phyloP scores from a whole-genome alignment of 2,113 vertebrate species.

The Maccullochella peelii region DNA sequence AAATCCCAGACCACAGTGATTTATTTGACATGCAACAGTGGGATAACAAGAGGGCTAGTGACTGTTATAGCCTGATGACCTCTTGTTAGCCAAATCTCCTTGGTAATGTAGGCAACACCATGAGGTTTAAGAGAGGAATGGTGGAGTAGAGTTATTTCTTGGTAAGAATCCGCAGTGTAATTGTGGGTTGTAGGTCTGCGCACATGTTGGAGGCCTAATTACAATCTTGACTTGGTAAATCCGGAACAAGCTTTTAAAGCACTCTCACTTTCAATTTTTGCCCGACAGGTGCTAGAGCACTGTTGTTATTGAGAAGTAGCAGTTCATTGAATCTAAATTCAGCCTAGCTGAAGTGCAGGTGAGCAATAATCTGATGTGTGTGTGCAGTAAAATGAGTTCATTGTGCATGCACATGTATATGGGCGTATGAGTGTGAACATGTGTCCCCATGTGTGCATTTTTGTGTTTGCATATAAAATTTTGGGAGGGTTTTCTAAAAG shows the following conservation, averaged over 20 bases:
- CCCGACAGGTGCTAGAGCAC: conserved; percentile 54
- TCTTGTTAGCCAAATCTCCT: conserved; percentile 33
- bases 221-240: conserved; percentile 79
- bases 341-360: conserved; percentile 58
- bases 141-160: conserved; percentile 71
- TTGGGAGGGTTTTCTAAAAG: conserved; percentile 34
- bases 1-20: conserved; percentile 48
- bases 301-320: conserved; percentile 58
- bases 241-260: conserved; percentile 71
- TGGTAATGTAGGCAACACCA: conserved; percentile 16
- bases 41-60: conserved; percentile 23
- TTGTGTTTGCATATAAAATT: conserved; percentile 39
- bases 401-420: conserved; percentile 15
- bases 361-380: conserved; percentile 40
- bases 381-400: conserved; percentile 26
- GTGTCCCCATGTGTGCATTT: conserved; percentile 32
- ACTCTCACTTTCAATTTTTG: conserved; percentile 64
- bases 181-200: conserved; percentile 76
- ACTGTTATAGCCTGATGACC: conserved; percentile 24
- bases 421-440: conserved; percentile 12
- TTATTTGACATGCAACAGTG: conserved; percentile 40
- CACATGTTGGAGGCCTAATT: conserved; percentile 81
- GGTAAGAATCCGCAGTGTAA: conserved; percentile 74
- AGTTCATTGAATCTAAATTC: conserved; percentile 64
- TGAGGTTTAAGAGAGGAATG: conserved; percentile 37